These are phyloP conservation scores for Formica aserva DNA, from an alignment of 2,888 invertebrate genomes.

Conservation along the genomic window DNA sequence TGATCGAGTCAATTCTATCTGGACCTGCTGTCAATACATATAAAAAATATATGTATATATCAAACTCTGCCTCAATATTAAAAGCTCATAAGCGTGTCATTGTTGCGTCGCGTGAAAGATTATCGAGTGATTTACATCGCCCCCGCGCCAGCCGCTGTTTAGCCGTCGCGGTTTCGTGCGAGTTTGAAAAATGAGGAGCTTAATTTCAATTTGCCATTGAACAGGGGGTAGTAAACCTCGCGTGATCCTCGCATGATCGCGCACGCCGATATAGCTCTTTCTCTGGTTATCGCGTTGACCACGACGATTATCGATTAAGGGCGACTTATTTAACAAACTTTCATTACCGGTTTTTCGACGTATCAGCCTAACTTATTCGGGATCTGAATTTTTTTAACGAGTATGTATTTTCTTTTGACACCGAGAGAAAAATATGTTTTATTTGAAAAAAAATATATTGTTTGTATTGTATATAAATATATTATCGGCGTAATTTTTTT, in stretches of 20 bases:
- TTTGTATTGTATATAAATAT: constrained; percentile 16
- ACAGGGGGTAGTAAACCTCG: constrained; percentile 59
- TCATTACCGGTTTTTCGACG: constrained; percentile 19
- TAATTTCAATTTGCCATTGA: constrained; percentile 73
- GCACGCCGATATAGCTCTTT: constrained; percentile 58
- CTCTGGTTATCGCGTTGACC: constrained; percentile 62
- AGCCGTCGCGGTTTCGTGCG: constrained; percentile 54
- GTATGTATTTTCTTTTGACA: background rate
- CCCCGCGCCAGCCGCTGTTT: constrained; percentile 21
- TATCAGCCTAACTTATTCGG: background rate
- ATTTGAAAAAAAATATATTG: background rate
- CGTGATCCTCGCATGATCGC: constrained; percentile 67
- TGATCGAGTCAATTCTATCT: background rate
- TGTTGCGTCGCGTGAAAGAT: constrained; percentile 46
- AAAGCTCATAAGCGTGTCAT: constrained; percentile 38
- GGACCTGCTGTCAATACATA: background rate
- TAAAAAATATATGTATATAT: background rate
- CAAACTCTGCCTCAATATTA: background rate
- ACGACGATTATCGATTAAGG: constrained; percentile 60
- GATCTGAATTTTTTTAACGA: background rate
- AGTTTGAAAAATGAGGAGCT: constrained; percentile 69
- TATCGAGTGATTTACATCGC: constrained; percentile 44
- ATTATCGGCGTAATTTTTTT: constrained; percentile 24
- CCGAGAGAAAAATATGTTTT: background rate
- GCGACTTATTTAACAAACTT: constrained; percentile 19